Percentiles rank a stretch among this genome's conserved stretches.
These are phyloP conservation scores for Tetragonula carbonaria DNA, from an alignment of 2,888 invertebrate genomes.

Conservation along the genomic window DNA sequence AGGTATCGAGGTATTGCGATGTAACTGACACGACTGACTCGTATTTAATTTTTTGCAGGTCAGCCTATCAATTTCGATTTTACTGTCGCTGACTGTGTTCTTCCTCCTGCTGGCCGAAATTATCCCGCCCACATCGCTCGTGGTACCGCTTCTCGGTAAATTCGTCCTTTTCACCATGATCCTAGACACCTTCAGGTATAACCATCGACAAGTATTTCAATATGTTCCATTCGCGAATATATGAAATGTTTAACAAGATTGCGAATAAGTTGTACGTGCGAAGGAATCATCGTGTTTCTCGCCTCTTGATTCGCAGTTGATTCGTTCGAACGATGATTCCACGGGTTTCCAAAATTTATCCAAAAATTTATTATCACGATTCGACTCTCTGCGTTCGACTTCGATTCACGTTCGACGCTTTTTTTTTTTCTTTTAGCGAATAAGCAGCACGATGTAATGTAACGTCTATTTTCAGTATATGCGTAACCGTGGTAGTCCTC, in stretches of 20 bases:
- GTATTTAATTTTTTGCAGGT: constrained; percentile 85
- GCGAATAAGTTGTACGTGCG: background rate
- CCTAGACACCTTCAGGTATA: constrained; percentile 96
- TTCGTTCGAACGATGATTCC: background rate
- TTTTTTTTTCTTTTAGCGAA: background rate
- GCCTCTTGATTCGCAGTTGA: background rate
- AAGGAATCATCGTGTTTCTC: background rate
- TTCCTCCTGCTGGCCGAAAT: constrained; percentile 96
- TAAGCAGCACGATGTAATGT: background rate
- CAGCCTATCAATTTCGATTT: constrained; percentile 97
- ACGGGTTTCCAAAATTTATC: background rate
- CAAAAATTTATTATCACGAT: background rate
- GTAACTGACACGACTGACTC: background rate
- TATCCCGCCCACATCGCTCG: constrained; percentile 95
- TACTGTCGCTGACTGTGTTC: constrained; percentile 98
- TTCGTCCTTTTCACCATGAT: constrained; percentile 98
- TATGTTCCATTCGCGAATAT: background rate
- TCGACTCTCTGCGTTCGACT: background rate
- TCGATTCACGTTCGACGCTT: too few species aligned
- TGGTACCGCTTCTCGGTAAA: constrained; percentile 96
- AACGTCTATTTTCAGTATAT: constrained; percentile 88
- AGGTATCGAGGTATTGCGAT: background rate
- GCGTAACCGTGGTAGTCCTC: constrained; percentile 97
- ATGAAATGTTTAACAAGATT: background rate
- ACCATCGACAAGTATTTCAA: constrained; percentile 1